Evolutionary conservation across 1,140 invertebrate genomes (phyloP).

Genomic region (Drosophila guanche): DNA sequence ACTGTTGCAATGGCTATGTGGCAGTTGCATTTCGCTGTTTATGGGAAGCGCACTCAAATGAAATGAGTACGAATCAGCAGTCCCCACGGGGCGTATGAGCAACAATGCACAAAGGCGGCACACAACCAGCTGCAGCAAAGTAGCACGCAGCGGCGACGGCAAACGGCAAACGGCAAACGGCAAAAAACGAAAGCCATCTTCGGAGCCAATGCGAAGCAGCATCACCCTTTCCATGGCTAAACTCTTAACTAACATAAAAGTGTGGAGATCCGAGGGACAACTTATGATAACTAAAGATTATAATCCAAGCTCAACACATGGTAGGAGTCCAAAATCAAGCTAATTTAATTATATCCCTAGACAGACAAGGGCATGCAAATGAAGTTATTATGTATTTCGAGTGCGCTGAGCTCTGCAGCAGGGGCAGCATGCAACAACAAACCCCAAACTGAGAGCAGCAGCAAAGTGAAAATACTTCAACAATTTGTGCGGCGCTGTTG

Average conservation of each 20-base stretch:
- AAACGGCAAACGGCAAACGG: background rate
- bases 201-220: constrained; percentile 28
- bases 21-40: constrained; percentile 34
- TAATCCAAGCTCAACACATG: no score
- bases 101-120: constrained; percentile 62
- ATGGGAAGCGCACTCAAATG: constrained; percentile 50
- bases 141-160: constrained; percentile 46
- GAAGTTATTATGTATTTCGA: constrained; percentile 66
- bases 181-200: constrained; percentile 33
- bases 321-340: constrained; percentile 2
- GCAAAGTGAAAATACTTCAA: constrained; percentile 72
- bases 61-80: constrained; percentile 64
- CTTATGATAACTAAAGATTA: no score
- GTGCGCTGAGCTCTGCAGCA: constrained; percentile 11
- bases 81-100: constrained; percentile 65
- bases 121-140: constrained; percentile 52
- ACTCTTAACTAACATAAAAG: no score
- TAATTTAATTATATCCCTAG: constrained; percentile 32
- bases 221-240: constrained; percentile 31
- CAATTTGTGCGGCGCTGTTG: constrained; percentile 59
- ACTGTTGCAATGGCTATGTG: constrained; percentile 22
- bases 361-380: constrained; percentile 54
- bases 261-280: no score
- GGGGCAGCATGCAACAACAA: background rate
- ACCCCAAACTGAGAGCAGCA: constrained; percentile 33